A percentile compares a stretch with the other conserved stretches of the same genome.
Evolutionary conservation across 1,140 invertebrate species (phyloP).

Genomic region (Leptopilina boulardi): DNA sequence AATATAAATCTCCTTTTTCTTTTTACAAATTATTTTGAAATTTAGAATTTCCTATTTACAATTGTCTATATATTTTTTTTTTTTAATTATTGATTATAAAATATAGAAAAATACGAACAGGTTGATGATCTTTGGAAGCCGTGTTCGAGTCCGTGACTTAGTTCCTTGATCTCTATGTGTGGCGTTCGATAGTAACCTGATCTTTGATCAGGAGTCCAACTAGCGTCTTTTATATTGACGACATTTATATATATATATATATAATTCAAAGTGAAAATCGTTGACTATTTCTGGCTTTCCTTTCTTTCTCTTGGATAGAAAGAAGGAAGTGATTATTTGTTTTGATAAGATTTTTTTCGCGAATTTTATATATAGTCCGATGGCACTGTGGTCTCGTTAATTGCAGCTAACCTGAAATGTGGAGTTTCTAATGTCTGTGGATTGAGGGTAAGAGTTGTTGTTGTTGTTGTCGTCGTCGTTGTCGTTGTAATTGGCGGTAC

Average conservation of each 20-base stretch:
- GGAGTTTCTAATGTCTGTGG: slow-evolving; percentile 60
- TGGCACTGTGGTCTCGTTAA: slow-evolving; percentile 80
- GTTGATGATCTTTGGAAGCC: slow-evolving; percentile 1
- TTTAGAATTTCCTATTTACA: not conserved
- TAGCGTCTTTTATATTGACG: slow-evolving; percentile 7
- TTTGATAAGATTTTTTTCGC: not conserved
- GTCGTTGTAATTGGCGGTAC: slow-evolving; percentile 44
- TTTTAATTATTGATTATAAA: no score
- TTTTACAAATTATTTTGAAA: not conserved
- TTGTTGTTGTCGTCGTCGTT: slow-evolving; percentile 41
- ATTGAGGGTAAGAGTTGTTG: slow-evolving; percentile 65
- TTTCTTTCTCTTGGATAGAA: slow-evolving; percentile 4
- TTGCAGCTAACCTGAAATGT: slow-evolving; percentile 79
- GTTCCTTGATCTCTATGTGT: slow-evolving; percentile 1
- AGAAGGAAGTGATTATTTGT: slow-evolving; percentile 28
- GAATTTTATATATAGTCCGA: slow-evolving; percentile 80
- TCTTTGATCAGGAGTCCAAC: slow-evolving; percentile 22
- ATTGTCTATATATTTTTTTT: not conserved
- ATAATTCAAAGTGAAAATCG: slow-evolving; percentile 1
- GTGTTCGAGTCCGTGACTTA: slow-evolving; percentile 12
- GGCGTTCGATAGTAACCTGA: not conserved
- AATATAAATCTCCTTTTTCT: not conserved
- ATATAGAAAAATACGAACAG: not conserved
- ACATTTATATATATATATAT: no score
- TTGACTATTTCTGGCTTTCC: slow-evolving; percentile 1